These are phyloP conservation scores for Sinocyclocheilus anshuiensis DNA, from an alignment of 2,113 vertebrate species.

Conservation along the genomic window DNA sequence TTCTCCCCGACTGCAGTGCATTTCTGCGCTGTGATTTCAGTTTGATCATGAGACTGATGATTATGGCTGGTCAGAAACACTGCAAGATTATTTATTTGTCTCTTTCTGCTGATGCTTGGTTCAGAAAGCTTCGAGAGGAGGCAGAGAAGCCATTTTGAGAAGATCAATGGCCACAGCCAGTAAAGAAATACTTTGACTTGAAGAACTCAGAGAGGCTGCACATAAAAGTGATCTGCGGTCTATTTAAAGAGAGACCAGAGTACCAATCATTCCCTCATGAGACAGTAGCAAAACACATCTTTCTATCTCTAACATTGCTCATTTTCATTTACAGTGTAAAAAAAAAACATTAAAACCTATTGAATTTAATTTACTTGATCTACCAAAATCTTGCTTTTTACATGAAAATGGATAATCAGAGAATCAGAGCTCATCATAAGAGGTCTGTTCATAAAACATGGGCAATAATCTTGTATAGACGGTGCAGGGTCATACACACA, in stretches of 20 bases:
- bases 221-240: neutral
- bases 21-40: constrained; percentile 11
- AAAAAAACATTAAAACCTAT: neutral
- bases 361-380: neutral
- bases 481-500: neutral
- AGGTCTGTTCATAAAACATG: neutral
- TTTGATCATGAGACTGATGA: neutral
- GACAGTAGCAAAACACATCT: neutral
- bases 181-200: neutral
- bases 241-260: neutral
- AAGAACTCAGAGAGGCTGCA: neutral
- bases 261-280: neutral
- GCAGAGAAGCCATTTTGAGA: constrained; percentile 26
- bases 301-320: neutral
- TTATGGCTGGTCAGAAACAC: constrained; percentile 27
- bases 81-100: neutral
- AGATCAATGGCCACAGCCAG: neutral
- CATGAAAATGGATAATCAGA: neutral
- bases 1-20: constrained; percentile 32
- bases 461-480: neutral
- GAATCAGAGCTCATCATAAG: neutral
- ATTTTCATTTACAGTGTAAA: neutral
- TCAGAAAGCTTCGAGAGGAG: constrained; percentile 2
- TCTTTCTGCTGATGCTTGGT: constrained; percentile 27
- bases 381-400: neutral